Evolutionary conservation across 2,888 invertebrate genomes (phyloP), one percentile per base, ranked within the genome.

Genomic region (Pristionchus mayeri): DNA sequence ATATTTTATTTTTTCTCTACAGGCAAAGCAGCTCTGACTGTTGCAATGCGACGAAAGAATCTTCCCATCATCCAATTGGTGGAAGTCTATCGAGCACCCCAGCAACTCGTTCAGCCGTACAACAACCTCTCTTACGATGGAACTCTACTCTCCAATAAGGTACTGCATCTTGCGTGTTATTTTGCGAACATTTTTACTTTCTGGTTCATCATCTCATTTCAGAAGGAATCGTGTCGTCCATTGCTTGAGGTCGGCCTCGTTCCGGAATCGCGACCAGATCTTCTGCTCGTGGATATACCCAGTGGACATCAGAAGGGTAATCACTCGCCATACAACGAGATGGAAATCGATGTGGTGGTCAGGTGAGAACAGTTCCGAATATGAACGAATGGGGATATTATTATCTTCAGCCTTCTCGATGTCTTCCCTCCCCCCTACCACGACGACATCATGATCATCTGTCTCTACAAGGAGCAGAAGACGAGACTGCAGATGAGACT

Each of bases 361-460:
- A 54, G 54, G 54, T 54, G 34, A 1, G 18, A 9, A 54, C 21
- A 54, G n/a, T n/a, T n/a, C n/a, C n/a, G n/a, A n/a, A n/a, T n/a
- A n/a, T n/a, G n/a, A n/a, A n/a, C n/a, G n/a, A n/a, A n/a, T n/a
- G n/a, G n/a, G n/a, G n/a, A n/a, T n/a, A n/a, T n/a, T n/a, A n/a
- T n/a, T n/a, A n/a, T n/a, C n/a, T 30, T 0, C 71, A 78, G 76
- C 2, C 76, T 78, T 18, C 50, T 78, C 7, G 2, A 30, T 16
- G 16, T 7, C 0, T 78, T 78, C 50, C 76, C 50, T 0, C 13
- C 6, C 9, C 7, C 16, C n/a, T n/a, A 11, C 44, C 40, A 75
- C 21, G 75, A 78, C 4, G 76, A 78, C 30, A 78, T 78, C 30
- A 78, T 78, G 76, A 78, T 78, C 30, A 78, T 78, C 30, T 78